Percentiles rank a stretch among this genome's conserved stretches.
phyloP scores from a whole-genome alignment of 2,888 invertebrate genomes.

The Keiferia lycopersicella region DNA sequence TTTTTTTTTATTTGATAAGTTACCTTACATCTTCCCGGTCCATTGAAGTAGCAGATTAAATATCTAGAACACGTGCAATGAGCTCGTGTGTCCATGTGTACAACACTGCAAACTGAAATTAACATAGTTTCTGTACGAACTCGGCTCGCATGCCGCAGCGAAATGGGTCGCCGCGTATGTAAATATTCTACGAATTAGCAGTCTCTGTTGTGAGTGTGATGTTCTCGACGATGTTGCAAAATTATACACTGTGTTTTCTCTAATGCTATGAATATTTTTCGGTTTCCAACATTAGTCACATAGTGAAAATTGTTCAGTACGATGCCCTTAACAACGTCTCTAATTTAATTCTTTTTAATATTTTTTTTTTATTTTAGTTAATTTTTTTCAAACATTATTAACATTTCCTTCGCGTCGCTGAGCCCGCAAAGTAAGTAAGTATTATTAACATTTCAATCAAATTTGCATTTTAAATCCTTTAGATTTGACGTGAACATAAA shows the following conservation, averaged over 20 bases:
- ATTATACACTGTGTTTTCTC: not conserved
- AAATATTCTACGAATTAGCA: not conserved
- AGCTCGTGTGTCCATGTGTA: slow-evolving; percentile 1
- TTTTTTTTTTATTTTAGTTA: too few relatives aligned
- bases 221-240: not conserved
- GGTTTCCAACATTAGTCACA: too few relatives aligned
- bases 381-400: too few relatives aligned
- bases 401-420: too few relatives aligned
- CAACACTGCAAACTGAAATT: not conserved
- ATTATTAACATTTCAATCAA: too few relatives aligned
- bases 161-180: not conserved
- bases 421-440: too few relatives aligned
- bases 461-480: too few relatives aligned
- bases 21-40: not conserved
- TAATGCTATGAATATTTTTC: not conserved
- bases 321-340: too few relatives aligned
- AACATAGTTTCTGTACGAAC: slow-evolving; percentile 4
- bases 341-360: too few relatives aligned
- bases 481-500: too few relatives aligned
- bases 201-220: not conserved
- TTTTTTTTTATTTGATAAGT: too few relatives aligned
- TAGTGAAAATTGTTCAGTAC: too few relatives aligned
- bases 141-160: not conserved
- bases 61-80: not conserved
- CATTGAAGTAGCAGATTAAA: not conserved